Percentiles rank a stretch among this genome's conserved stretches.
phyloP scores from a whole-genome alignment of 2,888 invertebrate genomes.

The Protodeltote pygarga region DNA sequence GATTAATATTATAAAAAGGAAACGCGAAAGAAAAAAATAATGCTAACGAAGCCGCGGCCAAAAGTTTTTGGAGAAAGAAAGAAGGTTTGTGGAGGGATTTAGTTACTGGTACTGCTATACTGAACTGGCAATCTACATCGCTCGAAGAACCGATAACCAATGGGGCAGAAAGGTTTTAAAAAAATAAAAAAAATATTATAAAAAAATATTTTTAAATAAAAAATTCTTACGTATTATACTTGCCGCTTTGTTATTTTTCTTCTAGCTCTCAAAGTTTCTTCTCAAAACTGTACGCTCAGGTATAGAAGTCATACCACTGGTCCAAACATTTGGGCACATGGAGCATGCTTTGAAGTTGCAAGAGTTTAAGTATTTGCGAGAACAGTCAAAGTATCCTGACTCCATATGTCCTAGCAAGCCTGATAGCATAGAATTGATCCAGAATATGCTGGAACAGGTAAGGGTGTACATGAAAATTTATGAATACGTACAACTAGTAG shows the following conservation, averaged over 20 bases:
- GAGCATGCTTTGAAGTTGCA: slow-evolving; percentile 92
- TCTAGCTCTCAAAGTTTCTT: slow-evolving; percentile 67
- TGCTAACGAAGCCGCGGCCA: too few species aligned
- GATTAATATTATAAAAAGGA: too few species aligned
- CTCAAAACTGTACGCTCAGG: slow-evolving; percentile 82
- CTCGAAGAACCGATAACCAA: too few species aligned
- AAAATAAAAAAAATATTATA: background rate
- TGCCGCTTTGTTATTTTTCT: slow-evolving; percentile 37
- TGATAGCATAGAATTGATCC: slow-evolving; percentile 86
- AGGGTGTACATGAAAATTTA: background rate
- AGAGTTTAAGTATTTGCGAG: slow-evolving; percentile 89
- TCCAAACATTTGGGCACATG: slow-evolving; percentile 96
- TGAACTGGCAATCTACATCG: too few species aligned
- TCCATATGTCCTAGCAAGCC: slow-evolving; percentile 90
- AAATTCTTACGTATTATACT: too few species aligned
- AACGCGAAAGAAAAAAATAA: too few species aligned
- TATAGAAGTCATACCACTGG: slow-evolving; percentile 91
- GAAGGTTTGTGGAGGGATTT: too few species aligned
- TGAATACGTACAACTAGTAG: too few species aligned
- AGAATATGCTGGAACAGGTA: slow-evolving; percentile 91
- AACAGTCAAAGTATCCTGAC: slow-evolving; percentile 86
- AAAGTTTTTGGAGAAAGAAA: too few species aligned
- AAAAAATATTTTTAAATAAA: too few species aligned
- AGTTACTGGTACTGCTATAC: too few species aligned
- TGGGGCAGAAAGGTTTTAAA: too few species aligned